phyloP scores from a whole-genome alignment of 2,797 vertebrate species.

The Tokudaia tokunoshimensis region DNA sequence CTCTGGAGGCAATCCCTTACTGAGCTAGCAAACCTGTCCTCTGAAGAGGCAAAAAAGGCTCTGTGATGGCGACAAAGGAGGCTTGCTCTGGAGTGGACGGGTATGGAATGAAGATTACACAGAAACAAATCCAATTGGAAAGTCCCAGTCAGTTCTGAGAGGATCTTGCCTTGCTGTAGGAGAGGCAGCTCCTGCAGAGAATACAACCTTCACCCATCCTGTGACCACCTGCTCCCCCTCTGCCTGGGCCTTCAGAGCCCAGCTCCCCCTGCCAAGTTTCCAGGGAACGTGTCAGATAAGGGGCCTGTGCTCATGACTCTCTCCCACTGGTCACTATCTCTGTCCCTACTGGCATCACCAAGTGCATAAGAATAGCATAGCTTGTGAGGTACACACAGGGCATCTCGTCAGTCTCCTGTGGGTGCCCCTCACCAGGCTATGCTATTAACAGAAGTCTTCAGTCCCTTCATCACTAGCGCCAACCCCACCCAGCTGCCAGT shows the following conservation, averaged over 20 bases:
- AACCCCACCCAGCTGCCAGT: not conserved
- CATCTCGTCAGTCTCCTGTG: conserved; percentile 68
- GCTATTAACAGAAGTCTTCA: not conserved
- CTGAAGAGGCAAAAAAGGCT: not conserved
- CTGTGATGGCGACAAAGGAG: not conserved
- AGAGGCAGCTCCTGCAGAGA: not conserved
- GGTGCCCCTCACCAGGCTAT: not conserved
- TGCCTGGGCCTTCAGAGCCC: conserved; percentile 78
- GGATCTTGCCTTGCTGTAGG: not conserved
- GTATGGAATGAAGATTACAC: not conserved
- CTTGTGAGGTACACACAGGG: conserved; percentile 76
- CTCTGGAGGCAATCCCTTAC: not conserved
- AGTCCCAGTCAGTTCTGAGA: not conserved
- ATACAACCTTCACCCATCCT: not conserved
- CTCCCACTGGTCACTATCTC: conserved; percentile 83
- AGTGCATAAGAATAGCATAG: conserved; percentile 85
- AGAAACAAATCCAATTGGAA: not conserved
- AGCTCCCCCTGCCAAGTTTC: conserved; percentile 89
- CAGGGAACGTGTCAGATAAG: conserved; percentile 92
- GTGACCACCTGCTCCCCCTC: conserved; percentile 41
- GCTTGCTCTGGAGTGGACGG: not conserved
- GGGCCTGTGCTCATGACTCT: conserved; percentile 86
- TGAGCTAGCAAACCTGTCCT: not conserved
- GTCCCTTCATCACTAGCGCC: not conserved
- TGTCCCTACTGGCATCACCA: conserved; percentile 81